phyloP scores from a whole-genome alignment of 1,140 invertebrate genomes.

The Lucilia sericata region DNA sequence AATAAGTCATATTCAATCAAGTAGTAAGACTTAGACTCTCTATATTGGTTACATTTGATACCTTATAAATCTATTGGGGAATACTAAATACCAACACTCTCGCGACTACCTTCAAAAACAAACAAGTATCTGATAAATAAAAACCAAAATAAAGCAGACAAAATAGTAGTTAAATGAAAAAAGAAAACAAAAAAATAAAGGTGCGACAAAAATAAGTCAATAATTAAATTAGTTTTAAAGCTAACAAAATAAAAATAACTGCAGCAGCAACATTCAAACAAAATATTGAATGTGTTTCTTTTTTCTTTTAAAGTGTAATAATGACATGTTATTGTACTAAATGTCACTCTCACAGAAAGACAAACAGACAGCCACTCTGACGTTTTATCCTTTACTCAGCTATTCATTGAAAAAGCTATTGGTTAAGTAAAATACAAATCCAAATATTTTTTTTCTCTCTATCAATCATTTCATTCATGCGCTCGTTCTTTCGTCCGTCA shows the following conservation, averaged over 20 bases:
- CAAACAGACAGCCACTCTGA: neutral
- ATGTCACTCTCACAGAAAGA: no score
- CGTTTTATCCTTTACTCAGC: no score
- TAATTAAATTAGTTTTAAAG: slow-evolving; percentile 16
- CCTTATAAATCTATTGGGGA: neutral
- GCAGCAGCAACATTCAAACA: neutral
- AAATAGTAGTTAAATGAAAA: neutral
- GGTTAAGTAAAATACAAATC: no score
- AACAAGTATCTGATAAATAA: no score
- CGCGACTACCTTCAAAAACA: no score
- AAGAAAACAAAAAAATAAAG: neutral
- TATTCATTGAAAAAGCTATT: neutral
- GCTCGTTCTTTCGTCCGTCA: no score
- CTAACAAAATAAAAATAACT: neutral
- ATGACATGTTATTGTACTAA: neutral
- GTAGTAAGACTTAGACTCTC: no score
- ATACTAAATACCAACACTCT: neutral
- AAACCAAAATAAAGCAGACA: neutral
- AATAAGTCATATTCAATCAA: no score
- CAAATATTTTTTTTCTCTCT: no score
- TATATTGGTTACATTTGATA: no score
- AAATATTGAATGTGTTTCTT: neutral
- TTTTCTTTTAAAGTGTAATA: neutral
- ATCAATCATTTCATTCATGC: neutral
- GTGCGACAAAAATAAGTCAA: slow-evolving; percentile 14